A percentile compares a stretch with the other conserved stretches of the same genome.
Conservation (phyloP, 2,888 invertebrate genomes). For the Hypolimnas misippus region DNA sequence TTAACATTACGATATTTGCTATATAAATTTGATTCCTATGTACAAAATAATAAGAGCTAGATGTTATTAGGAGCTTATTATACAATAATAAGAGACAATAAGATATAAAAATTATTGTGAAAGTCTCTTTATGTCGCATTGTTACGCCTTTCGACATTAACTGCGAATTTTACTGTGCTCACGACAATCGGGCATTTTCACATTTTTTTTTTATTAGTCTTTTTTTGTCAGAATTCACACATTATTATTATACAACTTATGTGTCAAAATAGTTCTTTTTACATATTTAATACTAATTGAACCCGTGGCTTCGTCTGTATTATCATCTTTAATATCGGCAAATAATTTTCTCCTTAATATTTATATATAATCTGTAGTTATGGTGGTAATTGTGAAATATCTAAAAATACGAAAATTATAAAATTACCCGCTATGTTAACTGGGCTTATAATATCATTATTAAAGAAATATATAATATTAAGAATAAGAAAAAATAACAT, state of each 20-base stretch:
- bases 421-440: too few species aligned
- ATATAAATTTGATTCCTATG: not conserved
- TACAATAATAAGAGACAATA: slow-evolving; percentile 38
- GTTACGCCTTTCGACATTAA: slow-evolving; percentile 41
- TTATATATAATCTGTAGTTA: too few species aligned
- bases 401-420: too few species aligned
- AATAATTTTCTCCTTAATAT: too few species aligned
- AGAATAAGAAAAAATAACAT: too few species aligned
- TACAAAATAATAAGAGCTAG: not conserved
- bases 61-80: slow-evolving; percentile 9
- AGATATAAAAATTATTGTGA: slow-evolving; percentile 44
- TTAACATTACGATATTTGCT: not conserved
- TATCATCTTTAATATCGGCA: too few species aligned
- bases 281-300: too few species aligned
- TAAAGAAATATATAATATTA: too few species aligned
- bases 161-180: slow-evolving; percentile 35
- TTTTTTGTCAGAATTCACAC: slow-evolving; percentile 36
- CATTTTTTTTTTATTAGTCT: slow-evolving; percentile 32
- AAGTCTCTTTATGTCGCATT: slow-evolving; percentile 45
- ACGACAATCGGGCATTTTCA: slow-evolving; percentile 40
- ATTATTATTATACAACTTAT: slow-evolving; percentile 18
- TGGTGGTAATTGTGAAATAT: too few species aligned
- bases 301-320: too few species aligned
- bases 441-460: too few species aligned
- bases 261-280: slow-evolving; percentile 12